Evolutionary conservation across 2,113 vertebrate species (phyloP).

Genomic region (Otolemur garnettii): DNA sequence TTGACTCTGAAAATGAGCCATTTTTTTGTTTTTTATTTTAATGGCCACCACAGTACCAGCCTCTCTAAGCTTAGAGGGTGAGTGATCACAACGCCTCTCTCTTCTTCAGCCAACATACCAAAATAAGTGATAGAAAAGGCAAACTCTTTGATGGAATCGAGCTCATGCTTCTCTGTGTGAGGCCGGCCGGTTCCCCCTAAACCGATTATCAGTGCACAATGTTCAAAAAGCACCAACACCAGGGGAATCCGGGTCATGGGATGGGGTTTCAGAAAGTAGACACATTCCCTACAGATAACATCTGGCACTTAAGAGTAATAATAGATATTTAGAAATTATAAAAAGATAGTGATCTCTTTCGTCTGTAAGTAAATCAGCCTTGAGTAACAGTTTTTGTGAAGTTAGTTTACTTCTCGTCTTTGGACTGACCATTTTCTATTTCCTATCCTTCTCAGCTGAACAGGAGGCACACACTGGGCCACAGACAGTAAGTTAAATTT

Average conservation of each 20-base stretch:
- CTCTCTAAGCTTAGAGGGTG: neutral
- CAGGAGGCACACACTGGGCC: neutral
- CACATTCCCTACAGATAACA: neutral
- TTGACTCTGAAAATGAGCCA: neutral
- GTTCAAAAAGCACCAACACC: neutral
- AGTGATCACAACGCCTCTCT: neutral
- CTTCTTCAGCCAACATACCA: neutral
- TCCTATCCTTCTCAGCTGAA: neutral
- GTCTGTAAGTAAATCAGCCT: neutral
- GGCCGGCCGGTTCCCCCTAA: accelerated
- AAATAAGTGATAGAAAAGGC: neutral
- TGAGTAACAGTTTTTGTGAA: neutral
- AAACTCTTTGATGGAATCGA: neutral
- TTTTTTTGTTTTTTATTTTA: neutral
- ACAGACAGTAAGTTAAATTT: neutral
- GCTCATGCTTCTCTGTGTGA: neutral
- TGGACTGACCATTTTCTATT: neutral
- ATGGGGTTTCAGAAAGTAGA: neutral
- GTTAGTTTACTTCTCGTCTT: neutral
- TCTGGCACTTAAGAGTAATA: neutral
- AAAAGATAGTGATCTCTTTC: neutral
- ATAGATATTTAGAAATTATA: neutral
- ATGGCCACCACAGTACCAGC: accelerated
- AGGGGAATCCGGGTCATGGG: neutral
- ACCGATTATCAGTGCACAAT: neutral